Conservation (phyloP, 2,797 vertebrate species). For the Sebastes itinus region DNA sequence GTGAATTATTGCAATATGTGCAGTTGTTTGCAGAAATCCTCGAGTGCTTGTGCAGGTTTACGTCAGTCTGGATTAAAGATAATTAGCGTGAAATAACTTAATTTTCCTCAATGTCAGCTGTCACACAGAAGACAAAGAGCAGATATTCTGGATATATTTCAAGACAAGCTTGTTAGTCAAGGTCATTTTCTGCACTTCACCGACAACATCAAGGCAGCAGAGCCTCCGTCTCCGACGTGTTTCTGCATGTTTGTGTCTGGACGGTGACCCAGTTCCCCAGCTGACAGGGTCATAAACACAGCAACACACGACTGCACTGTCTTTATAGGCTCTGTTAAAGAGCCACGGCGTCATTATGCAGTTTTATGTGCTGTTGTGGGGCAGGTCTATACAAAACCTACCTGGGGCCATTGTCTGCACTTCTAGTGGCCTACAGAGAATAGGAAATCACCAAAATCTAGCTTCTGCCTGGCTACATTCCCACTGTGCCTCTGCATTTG, state of each 20-base stretch:
- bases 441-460: conserved; percentile 1
- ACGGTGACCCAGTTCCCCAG: conserved; percentile 34
- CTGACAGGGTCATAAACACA: conserved; percentile 57
- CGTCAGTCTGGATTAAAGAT: not conserved
- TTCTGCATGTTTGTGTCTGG: conserved; percentile 42
- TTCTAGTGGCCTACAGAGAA: not conserved
- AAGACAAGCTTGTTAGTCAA: conserved; percentile 23
- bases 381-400: conserved; percentile 25
- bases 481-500: not conserved
- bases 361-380: conserved; percentile 27
- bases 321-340: conserved; percentile 43
- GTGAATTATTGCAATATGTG: not conserved
- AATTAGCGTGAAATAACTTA: not conserved
- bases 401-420: not conserved
- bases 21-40: not conserved
- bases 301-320: conserved; percentile 16
- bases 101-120: not conserved
- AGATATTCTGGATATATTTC: not conserved
- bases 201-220: conserved; percentile 6
- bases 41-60: not conserved
- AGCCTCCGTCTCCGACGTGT: conserved; percentile 6
- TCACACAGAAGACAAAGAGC: not conserved
- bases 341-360: conserved; percentile 22
- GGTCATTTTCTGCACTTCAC: conserved; percentile 21
- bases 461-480: not conserved